Percentiles rank a stretch among this genome's conserved stretches.
These are phyloP conservation scores for Phyto melanocephala DNA, from an alignment of 2,888 invertebrate genomes.

Conservation along the genomic window DNA sequence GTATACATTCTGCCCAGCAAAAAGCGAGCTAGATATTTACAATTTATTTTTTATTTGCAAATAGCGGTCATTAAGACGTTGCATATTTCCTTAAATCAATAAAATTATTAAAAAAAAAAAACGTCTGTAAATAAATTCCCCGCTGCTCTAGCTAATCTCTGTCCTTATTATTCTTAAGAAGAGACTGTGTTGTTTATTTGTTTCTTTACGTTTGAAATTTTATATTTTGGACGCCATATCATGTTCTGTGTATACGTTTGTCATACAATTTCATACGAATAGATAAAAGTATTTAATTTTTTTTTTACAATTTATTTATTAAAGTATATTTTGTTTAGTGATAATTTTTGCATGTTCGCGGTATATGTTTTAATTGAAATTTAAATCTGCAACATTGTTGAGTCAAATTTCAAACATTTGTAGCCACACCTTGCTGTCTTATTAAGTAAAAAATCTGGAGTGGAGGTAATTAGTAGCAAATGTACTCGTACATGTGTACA, in stretches of 20 bases:
- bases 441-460: background rate
- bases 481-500: no score
- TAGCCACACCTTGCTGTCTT: background rate
- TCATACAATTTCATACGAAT: background rate
- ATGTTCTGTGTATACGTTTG: background rate
- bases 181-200: background rate
- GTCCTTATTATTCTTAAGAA: background rate
- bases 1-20: no score
- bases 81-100: no score
- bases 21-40: no score
- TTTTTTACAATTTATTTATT: background rate
- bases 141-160: background rate
- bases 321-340: background rate
- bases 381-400: background rate
- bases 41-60: no score
- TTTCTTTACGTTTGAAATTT: conserved; percentile 20
- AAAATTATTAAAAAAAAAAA: no score
- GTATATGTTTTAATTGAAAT: conserved; percentile 16
- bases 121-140: no score
- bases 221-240: conserved; percentile 50
- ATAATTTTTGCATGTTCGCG: background rate
- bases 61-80: no score
- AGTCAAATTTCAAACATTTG: background rate
- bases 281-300: background rate
- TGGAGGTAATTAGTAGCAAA: background rate